These are phyloP conservation scores for Macrophya annulata DNA, from an alignment of 2,888 invertebrate species.

Conservation along the genomic window DNA sequence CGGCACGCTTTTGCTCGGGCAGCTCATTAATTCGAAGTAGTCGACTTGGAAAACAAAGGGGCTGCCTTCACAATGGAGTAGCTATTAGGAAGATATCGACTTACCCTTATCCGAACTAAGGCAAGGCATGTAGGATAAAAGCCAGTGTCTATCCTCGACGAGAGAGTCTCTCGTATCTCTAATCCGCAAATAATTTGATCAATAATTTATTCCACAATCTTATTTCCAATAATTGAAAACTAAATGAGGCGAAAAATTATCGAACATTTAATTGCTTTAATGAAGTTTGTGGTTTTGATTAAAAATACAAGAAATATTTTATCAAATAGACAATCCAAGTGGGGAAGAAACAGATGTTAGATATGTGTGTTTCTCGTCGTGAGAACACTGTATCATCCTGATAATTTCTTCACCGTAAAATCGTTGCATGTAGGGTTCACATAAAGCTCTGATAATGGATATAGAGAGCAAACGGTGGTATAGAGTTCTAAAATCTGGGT, in stretches of 20 bases:
- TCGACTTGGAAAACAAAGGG: conserved; percentile 54
- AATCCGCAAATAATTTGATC: neutral
- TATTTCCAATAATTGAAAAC: neutral
- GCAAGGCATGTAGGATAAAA: conserved; percentile 20
- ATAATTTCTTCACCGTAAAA: neutral
- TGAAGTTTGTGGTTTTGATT: neutral
- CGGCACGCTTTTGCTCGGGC: conserved; percentile 50
- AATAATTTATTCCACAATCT: neutral
- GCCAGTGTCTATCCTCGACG: conserved; percentile 13
- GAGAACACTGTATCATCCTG: neutral
- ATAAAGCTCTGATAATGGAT: neutral
- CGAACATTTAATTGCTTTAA: neutral
- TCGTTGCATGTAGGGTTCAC: neutral
- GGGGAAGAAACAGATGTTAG: neutral
- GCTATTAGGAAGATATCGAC: conserved; percentile 56
- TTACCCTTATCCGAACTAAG: conserved; percentile 41
- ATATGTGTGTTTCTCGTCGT: neutral
- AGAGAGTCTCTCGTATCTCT: conserved; percentile 5
- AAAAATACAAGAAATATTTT: neutral
- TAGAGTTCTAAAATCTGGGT: neutral
- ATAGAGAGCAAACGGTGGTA: neutral
- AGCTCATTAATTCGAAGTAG: conserved; percentile 53
- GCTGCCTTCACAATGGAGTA: conserved; percentile 55
- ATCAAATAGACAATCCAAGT: neutral
- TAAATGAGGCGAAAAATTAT: neutral